Conservation (phyloP, 2,797 vertebrate species). For the Dryobates pubescens region DNA sequence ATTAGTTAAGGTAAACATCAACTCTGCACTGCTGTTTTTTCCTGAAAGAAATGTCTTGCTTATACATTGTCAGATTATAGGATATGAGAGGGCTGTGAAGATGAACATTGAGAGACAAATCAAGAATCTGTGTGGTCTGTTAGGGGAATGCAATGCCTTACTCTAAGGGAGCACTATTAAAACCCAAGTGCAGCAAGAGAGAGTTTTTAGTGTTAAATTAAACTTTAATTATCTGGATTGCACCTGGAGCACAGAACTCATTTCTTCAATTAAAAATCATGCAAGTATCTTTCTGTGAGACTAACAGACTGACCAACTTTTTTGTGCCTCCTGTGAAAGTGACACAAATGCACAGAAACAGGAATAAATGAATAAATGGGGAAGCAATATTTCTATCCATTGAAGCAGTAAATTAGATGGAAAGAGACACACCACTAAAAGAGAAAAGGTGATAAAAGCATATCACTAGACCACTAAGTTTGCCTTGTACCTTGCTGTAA, state of each 20-base stretch:
- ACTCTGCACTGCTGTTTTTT: background rate
- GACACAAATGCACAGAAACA: background rate
- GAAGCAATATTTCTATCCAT: background rate
- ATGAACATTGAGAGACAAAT: background rate
- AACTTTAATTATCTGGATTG: conserved; percentile 18
- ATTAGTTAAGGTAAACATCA: background rate
- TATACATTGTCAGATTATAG: background rate
- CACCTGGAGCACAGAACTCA: background rate
- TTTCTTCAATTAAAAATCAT: background rate
- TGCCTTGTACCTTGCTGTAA: conserved; percentile 28
- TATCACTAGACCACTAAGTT: background rate
- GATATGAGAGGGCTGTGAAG: background rate
- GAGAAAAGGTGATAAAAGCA: conserved; percentile 26
- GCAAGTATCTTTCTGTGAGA: background rate
- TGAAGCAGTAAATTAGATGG: background rate
- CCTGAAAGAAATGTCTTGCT: background rate
- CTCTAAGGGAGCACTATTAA: background rate
- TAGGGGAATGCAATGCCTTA: background rate
- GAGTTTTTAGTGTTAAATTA: background rate
- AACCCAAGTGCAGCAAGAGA: background rate
- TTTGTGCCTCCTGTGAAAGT: background rate
- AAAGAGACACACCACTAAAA: conserved; percentile 20
- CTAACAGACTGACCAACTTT: background rate
- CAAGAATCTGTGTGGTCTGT: background rate
- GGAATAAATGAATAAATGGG: background rate